phyloP scores from a whole-genome alignment of 1,140 invertebrate genomes.

The Bombus sibiricus region DNA sequence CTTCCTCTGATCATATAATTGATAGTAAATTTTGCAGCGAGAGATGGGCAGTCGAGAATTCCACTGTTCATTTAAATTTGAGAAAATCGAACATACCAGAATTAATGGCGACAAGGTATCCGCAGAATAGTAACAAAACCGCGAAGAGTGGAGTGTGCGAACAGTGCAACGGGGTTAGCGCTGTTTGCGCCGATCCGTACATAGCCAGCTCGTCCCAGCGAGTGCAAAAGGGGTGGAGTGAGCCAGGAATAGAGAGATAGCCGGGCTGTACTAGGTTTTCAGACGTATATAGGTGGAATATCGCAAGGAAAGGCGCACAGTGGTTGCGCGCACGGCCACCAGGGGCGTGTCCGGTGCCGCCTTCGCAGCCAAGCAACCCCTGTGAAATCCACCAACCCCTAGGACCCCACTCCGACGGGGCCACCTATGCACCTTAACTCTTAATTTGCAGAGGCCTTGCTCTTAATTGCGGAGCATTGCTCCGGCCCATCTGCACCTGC shows the following conservation, averaged over 20 bases:
- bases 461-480: constrained; percentile 74
- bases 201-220: constrained; percentile 56
- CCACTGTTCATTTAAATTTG: constrained; percentile 36
- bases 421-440: constrained; percentile 78
- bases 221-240: constrained; percentile 66
- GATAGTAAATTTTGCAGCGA: neutral
- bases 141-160: constrained; percentile 41
- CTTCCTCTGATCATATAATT: neutral
- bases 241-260: constrained; percentile 70
- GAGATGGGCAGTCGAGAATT: neutral
- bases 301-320: constrained; percentile 75
- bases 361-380: constrained; percentile 70
- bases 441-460: constrained; percentile 74
- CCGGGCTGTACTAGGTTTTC: constrained; percentile 69
- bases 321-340: constrained; percentile 77
- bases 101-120: constrained; percentile 61
- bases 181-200: constrained; percentile 62
- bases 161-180: constrained; percentile 48
- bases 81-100: constrained; percentile 53
- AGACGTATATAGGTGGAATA: constrained; percentile 71
- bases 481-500: constrained; percentile 69
- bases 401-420: constrained; percentile 59
- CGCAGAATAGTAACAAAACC: constrained; percentile 55
- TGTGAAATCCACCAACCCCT: constrained; percentile 71
- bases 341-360: constrained; percentile 80